phyloP scores from a whole-genome alignment of 92 coral and sea anemone genomes.

The Chrysogorgia sp. region DNA sequence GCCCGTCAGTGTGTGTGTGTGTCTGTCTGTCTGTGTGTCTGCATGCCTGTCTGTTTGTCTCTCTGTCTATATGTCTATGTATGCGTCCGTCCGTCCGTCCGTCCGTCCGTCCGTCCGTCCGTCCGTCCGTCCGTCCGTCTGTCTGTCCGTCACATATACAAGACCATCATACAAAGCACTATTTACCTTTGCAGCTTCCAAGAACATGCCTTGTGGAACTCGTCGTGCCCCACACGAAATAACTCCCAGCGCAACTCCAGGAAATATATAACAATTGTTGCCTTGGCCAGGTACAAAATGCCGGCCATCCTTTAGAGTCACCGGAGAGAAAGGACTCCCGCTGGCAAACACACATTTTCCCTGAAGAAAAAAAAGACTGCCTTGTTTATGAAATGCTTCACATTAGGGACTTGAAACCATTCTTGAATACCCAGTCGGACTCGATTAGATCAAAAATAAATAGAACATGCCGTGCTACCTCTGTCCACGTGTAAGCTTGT shows the following conservation, averaged over 20 bases:
- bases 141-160: neutral
- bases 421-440: neutral
- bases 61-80: conserved; percentile 7
- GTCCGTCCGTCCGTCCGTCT: no score
- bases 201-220: conserved; percentile 88
- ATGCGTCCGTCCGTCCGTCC: conserved; percentile 9
- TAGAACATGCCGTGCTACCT: conserved; percentile 47
- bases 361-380: conserved; percentile 42
- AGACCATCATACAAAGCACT: neutral
- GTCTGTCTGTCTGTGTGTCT: conserved; percentile 11
- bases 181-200: conserved; percentile 85
- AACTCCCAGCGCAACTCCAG: conserved; percentile 93
- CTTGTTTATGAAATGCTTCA: neutral
- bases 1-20: conserved; percentile 6
- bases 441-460: neutral
- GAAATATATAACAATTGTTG: conserved; percentile 93
- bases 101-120: conserved; percentile 4
- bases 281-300: conserved; percentile 95
- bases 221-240: conserved; percentile 80
- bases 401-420: no score
- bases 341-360: conserved; percentile 93
- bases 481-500: conserved; percentile 91
- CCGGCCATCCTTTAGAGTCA: conserved; percentile 93
- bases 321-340: conserved; percentile 98
- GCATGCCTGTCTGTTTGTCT: conserved; percentile 8